Base-by-base conservation (phyloP, 2,888 invertebrate species). In the Synergus laeviventris region DNA sequence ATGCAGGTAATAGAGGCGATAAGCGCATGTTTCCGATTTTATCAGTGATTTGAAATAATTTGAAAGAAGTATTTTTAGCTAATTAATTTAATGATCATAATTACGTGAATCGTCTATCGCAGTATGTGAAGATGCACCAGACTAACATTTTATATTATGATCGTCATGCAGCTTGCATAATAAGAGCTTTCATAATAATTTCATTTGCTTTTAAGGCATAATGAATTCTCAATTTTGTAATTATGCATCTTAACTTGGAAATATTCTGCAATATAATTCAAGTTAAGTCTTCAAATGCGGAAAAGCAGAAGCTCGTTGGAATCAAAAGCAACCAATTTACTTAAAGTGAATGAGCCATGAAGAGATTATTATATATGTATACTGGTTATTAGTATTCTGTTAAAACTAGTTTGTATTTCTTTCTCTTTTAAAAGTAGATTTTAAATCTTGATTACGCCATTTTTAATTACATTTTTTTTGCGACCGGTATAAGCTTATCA, bases 61-160 rank as follows among this genome's bases (percentile, higher is more conserved):
- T 24, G 0, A 45, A 31, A 70, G 11, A 70, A 70, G n/a, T 49
- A 49, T 70, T 49, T 36, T 70, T 11, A 66, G 45, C 66, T 66
- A 66, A 66, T 66, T 66, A 66, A 45, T 66, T 66, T 66, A 66
- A 66, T 66, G 45, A 66, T 66, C 9, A 24, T 45, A 66, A 66
- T 66, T 45, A 66, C 24, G 45, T 16, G 24, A 66, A 66, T 66
- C 45, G 42, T 31, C 66, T 45, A 24, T 45, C 31, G 21, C 16
- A 24, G 31, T 16, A 66, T 66, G 38, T 11, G 42, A 66, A 66
- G 66, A 24, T 42, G 66, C 45, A 5, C 24, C 45, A 54, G 49
- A n/a, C 49, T 54, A 18, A 31, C 11, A 24, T 7, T 21, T 5
- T 14, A 14, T 12, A 12, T 59, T 12, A 59, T 24, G 21, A 59